A percentile compares a stretch with the other conserved stretches of the same genome.
These are phyloP conservation scores for Maniola jurtina DNA, from an alignment of 1,140 invertebrate genomes.

Conservation along the genomic window DNA sequence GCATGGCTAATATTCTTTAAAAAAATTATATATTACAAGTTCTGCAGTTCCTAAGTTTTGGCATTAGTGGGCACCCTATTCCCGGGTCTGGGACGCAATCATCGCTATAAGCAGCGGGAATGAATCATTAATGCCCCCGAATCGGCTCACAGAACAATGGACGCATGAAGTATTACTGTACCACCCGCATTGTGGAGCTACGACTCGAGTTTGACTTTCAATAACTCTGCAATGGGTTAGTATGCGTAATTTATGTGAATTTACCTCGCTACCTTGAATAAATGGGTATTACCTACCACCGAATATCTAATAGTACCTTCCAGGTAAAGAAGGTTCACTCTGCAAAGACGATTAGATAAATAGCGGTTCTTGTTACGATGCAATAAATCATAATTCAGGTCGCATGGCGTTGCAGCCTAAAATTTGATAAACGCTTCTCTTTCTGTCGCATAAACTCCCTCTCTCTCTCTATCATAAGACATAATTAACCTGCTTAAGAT, in stretches of 20 bases:
- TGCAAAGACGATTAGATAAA: no score
- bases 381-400: no score
- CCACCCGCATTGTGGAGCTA: background rate
- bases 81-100: constrained; percentile 4
- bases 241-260: background rate
- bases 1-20: no score
- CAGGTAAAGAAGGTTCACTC: no score
- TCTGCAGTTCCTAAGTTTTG: background rate
- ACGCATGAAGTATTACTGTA: constrained; percentile 9
- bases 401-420: no score
- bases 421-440: no score
- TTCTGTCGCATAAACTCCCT: no score
- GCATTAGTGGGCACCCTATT: constrained; percentile 1
- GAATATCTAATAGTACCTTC: no score
- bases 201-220: constrained; percentile 11
- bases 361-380: no score
- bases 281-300: background rate
- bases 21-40: no score
- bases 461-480: no score
- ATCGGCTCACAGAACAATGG: constrained; percentile 15
- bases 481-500: no score
- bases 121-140: constrained; percentile 24
- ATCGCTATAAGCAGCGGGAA: constrained; percentile 16
- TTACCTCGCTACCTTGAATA: background rate
- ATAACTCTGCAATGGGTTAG: constrained; percentile 7